Percentiles rank a stretch among this genome's conserved stretches.
phyloP scores from a whole-genome alignment of 2,113 vertebrate species.

The Rattus rattus region DNA sequence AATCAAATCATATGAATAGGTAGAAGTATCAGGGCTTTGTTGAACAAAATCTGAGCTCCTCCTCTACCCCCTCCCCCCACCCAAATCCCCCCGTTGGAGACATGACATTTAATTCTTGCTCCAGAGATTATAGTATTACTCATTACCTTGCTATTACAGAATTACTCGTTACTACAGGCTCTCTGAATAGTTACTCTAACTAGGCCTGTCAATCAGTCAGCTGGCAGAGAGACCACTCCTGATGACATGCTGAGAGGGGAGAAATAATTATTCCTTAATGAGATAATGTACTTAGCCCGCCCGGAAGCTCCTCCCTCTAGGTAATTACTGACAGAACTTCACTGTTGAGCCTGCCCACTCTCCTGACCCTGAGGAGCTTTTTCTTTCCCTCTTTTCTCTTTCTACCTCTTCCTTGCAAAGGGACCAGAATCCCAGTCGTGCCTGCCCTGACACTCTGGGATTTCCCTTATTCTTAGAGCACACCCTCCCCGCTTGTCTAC shows the following conservation, averaged over 20 bases:
- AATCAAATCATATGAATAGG: background rate
- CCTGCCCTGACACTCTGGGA: background rate
- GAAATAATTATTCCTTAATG: background rate
- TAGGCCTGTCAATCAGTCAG: background rate
- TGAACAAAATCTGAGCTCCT: background rate
- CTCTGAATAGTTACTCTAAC: background rate
- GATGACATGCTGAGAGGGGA: background rate
- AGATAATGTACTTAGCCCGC: background rate
- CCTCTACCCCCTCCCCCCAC: background rate
- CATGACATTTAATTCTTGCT: background rate
- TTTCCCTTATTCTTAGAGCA: background rate
- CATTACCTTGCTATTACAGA: background rate
- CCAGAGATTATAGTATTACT: background rate
- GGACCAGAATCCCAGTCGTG: background rate
- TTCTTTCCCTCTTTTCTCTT: background rate
- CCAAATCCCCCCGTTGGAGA: no score
- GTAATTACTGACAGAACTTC: background rate
- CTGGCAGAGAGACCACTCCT: background rate
- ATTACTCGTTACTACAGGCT: background rate
- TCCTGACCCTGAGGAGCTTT: background rate
- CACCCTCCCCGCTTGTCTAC: background rate
- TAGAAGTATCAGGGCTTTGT: background rate
- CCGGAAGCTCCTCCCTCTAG: background rate
- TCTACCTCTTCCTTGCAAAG: background rate
- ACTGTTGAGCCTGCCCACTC: background rate